phyloP scores from a whole-genome alignment of 2,113 vertebrate genomes.

The Gnathonemus longibarbis region DNA sequence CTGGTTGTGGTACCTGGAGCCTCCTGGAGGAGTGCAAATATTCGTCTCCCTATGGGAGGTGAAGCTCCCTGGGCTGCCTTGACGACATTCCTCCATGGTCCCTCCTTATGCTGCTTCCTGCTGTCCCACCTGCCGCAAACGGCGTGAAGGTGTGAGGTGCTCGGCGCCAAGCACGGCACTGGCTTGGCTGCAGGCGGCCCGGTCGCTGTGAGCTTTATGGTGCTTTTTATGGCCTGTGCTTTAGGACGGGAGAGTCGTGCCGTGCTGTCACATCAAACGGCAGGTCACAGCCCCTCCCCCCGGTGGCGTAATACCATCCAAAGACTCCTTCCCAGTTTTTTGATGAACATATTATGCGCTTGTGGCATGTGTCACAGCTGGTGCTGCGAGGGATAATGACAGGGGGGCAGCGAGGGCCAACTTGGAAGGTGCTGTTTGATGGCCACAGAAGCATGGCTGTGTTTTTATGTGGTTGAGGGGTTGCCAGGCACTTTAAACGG shows the following conservation, averaged over 20 bases:
- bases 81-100: background rate
- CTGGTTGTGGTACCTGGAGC: background rate
- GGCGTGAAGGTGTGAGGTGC: background rate
- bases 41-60: background rate
- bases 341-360: background rate
- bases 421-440: background rate
- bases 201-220: background rate
- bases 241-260: background rate
- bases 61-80: background rate
- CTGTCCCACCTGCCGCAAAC: background rate
- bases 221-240: background rate
- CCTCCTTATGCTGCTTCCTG: background rate
- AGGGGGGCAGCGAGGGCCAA: background rate
- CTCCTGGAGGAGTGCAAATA: background rate
- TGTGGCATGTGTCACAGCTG: background rate
- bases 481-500: background rate
- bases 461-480: background rate
- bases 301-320: background rate
- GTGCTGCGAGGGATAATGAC: background rate
- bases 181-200: background rate
- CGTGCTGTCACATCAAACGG: background rate
- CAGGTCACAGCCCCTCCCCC: background rate
- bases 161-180: background rate
- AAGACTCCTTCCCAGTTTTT: background rate
- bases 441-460: background rate